Evolutionary conservation across 2,797 vertebrate genomes (phyloP), one percentile per base, ranked within the genome.

Genomic region (Oreochromis grahami): DNA sequence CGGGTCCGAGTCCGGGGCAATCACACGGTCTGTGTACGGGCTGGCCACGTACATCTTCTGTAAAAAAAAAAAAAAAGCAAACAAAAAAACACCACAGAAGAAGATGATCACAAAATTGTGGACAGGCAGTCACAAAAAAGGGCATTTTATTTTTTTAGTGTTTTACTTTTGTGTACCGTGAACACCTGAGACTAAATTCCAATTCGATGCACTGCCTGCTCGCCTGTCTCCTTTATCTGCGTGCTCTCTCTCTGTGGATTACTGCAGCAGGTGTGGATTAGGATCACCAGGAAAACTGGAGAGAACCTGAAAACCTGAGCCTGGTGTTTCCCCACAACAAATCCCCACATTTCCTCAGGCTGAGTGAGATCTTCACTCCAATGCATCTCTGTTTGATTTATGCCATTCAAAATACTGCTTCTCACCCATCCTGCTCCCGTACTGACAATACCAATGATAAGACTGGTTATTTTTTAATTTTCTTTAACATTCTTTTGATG

Each of bases 21-120:
- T 97, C 88, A 99, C 97, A 2, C 97, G 97, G 82, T 98, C 98
- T 0, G 98, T 98, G 95, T 99, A 99, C 0, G 97, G 97, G 63
- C 98, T 99, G 86, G 98, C 98, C 11, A 98, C 98, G 2, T 98
- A 99, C 68, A 98, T 98, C 96, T 98, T 95, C 96, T 96, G 91
- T 70, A 80, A 79, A 76, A 84, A 63, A 38, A n/a, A 38, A 26
- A 38, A 38, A 1, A 63, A 13, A 3, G 2, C 12, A 65, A 65
- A 41, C 0, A 1, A 65, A 91, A 32, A 93, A 48, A 92, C 65
- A 90, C 29, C 26, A 29, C 2, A 82, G 55, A 89, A 32, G 52
- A 53, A 90, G 48, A 74, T 1, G 43, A 9, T 83, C 10, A 79
- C 60, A 4, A 87, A 68, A 43, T 4, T n/a, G 38, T 36, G 17